Evolutionary conservation across 2,113 vertebrate species (phyloP), one percentile per base, ranked within the genome.

Genomic region (Steatornis caripensis): DNA sequence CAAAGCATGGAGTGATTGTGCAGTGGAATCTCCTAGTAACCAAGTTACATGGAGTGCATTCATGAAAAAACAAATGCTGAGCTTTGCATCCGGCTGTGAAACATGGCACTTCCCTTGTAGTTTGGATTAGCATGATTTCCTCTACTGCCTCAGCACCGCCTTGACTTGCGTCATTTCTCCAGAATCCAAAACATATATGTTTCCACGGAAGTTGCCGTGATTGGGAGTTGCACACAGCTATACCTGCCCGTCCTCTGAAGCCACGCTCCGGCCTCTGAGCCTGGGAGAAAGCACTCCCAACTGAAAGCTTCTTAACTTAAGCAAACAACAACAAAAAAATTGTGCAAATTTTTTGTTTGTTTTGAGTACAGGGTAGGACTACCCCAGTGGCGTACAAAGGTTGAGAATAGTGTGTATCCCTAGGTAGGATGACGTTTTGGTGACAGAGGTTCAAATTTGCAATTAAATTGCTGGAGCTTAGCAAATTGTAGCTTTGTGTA

Each of bases 81-180:
- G 60, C 62, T 58, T 30, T 2, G 2, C 71, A 77, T 70, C 69
- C 3, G 3, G 45, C 80, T 70, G 34, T 46, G 84, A 46, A 55
- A 81, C 37, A 1, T 12, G 91, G 78, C 68, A 49, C 87, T 69
- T 96, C 60, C 87, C 88, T 80, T 8, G 54, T 18, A 82, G 64
- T 84, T n/a, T n/a, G 69, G 79, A 92, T 94, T 93, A 95, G 43
- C 29, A 18, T 90, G 53, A 58, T 70, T 89, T 93, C 74, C n/a
- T 60, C 34, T 82, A 68, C 83, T 84, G 58, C 82, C 71, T 87
- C 92, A 75, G 75, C 86, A 60, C 69, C 1, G 8, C 80, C 80
- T 90, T 58, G 62, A 10, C 54, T 69, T 79, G 68, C 80, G 48
- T 36, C 26, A 11, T 69, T 80, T 48, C 58, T 49, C 54, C n/a